phyloP scores from a whole-genome alignment of 2,888 invertebrate genomes.

The Rhopalosiphum nymphaeae region DNA sequence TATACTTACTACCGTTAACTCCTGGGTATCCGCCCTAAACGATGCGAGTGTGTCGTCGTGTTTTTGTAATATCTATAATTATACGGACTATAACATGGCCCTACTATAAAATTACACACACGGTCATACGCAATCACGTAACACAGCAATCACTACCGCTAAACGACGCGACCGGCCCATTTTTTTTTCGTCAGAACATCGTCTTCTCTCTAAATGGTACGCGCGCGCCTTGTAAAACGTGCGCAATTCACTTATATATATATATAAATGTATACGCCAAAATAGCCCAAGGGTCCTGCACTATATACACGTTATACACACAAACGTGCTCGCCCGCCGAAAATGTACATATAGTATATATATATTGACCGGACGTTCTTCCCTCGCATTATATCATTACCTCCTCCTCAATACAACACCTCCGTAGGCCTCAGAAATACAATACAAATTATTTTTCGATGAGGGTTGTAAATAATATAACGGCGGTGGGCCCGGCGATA shows the following conservation, averaged over 20 bases:
- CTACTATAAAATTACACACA: constrained; percentile 56
- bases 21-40: constrained; percentile 53
- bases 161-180: constrained; percentile 61
- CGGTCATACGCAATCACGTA: constrained; percentile 38
- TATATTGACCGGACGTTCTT: neutral
- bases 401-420: constrained; percentile 14
- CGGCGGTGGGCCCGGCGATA: constrained; percentile 7
- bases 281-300: constrained; percentile 45
- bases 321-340: neutral
- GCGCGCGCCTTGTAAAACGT: constrained; percentile 56
- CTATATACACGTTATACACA: neutral
- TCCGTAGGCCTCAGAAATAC: neutral
- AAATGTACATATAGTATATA: neutral
- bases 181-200: constrained; percentile 12
- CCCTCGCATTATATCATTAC: neutral
- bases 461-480: constrained; percentile 21
- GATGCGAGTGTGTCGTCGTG: constrained; percentile 47
- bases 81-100: constrained; percentile 32
- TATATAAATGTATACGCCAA: constrained; percentile 1
- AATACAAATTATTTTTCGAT: constrained; percentile 41
- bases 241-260: constrained; percentile 20
- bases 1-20: constrained; percentile 47
- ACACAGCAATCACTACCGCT: constrained; percentile 59
- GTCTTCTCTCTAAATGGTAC: constrained; percentile 40
- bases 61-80: constrained; percentile 61